These are phyloP conservation scores for Euplagia quadripunctaria DNA, from an alignment of 2,888 invertebrate species.

Conservation along the genomic window DNA sequence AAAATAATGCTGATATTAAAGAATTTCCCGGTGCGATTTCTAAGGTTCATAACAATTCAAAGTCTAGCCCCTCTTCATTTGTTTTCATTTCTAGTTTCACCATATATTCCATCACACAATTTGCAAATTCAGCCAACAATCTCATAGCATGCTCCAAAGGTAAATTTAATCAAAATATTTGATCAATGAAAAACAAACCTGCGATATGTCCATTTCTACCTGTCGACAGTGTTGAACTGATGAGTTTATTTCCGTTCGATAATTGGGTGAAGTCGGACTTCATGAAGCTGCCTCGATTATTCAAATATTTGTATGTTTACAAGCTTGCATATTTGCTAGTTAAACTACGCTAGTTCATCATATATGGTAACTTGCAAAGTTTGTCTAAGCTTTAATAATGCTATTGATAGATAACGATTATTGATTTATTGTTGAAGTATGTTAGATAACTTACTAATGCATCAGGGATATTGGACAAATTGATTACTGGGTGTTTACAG, in stretches of 20 bases:
- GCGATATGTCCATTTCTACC: not conserved
- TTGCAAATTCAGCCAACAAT: not conserved
- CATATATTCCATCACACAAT: not conserved
- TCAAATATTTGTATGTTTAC: slow-evolving; percentile 31
- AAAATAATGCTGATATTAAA: no score
- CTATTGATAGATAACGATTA: not conserved
- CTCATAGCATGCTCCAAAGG: not conserved
- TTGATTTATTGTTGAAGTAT: not conserved
- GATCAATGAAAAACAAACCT: not conserved
- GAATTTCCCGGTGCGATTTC: no score
- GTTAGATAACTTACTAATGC: not conserved
- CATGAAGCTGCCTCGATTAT: slow-evolving; percentile 46
- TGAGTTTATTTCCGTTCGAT: slow-evolving; percentile 60
- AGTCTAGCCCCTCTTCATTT: no score
- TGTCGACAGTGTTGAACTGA: slow-evolving; percentile 30
- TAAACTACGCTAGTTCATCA: slow-evolving; percentile 20
- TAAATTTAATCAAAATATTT: not conserved
- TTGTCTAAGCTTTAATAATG: not conserved
- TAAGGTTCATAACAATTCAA: no score
- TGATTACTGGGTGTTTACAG: not conserved
- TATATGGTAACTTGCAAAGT: not conserved
- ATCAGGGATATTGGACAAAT: no score
- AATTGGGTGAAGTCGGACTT: slow-evolving; percentile 54
- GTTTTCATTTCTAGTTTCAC: no score
- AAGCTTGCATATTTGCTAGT: slow-evolving; percentile 26